phyloP scores from a whole-genome alignment of 2,797 vertebrate genomes.

The Fringilla coelebs region DNA sequence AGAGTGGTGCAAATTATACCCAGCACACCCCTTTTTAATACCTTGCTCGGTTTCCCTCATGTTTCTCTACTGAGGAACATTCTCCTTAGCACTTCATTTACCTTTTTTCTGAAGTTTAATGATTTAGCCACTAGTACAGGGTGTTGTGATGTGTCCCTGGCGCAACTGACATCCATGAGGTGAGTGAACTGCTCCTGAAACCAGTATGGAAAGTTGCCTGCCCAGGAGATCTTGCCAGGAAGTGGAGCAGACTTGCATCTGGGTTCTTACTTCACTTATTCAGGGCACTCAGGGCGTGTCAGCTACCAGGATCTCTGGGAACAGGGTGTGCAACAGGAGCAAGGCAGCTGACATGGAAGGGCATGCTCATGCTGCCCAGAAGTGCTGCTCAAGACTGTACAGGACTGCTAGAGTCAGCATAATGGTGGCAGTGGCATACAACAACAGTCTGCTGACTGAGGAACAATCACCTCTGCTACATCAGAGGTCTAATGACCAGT shows the following conservation, averaged over 20 bases:
- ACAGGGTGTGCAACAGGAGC: slow-evolving; percentile 15
- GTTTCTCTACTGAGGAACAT: not conserved
- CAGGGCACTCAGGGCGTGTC: slow-evolving; percentile 11
- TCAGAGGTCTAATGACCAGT: not conserved
- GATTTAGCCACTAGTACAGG: not conserved
- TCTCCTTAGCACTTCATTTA: not conserved
- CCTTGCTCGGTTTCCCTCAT: not conserved
- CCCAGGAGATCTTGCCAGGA: not conserved
- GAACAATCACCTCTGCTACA: not conserved
- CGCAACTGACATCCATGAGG: not conserved
- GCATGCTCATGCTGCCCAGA: not conserved
- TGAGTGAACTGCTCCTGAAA: not conserved
- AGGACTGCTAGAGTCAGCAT: not conserved
- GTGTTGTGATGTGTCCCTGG: not conserved
- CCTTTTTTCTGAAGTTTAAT: not conserved
- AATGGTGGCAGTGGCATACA: not conserved
- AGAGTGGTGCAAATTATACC: not conserved
- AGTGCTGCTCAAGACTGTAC: not conserved
- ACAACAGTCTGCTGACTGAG: not conserved
- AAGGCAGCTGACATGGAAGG: not conserved
- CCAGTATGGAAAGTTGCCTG: not conserved
- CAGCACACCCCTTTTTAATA: not conserved
- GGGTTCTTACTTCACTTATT: not conserved
- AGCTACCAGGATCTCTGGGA: slow-evolving; percentile 5
- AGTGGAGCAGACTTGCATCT: not conserved